These are phyloP conservation scores for Coregonus ussuriensis DNA, from an alignment of 2,797 vertebrate genomes.

Conservation along the genomic window DNA sequence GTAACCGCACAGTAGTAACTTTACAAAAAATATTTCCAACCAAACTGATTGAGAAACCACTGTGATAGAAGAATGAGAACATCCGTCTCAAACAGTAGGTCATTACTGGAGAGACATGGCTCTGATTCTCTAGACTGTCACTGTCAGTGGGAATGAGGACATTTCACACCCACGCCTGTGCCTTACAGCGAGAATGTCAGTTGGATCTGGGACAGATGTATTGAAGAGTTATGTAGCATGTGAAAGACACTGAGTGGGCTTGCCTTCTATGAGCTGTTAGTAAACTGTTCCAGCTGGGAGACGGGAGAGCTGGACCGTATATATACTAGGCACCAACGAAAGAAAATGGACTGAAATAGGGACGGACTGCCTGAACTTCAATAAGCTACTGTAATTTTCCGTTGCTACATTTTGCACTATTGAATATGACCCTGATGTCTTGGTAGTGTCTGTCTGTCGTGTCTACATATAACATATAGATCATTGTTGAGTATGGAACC, in stretches of 20 bases:
- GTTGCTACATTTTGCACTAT: background rate
- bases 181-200: background rate
- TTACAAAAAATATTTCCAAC: background rate
- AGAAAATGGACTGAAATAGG: background rate
- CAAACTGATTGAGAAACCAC: background rate
- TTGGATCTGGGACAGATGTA: background rate
- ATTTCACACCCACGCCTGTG: background rate
- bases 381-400: background rate
- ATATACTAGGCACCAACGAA: background rate
- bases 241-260: background rate
- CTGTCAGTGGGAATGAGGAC: background rate
- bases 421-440: background rate
- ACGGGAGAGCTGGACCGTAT: background rate
- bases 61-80: no score
- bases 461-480: background rate
- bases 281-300: background rate
- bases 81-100: background rate
- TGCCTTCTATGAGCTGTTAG: background rate
- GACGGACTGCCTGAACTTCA: background rate
- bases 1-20: background rate
- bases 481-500: background rate
- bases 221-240: background rate
- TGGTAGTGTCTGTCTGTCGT: background rate
- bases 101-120: background rate
- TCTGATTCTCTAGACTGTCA: background rate